Conservation (phyloP, 2,113 vertebrate genomes). For the Phoenicopterus ruber region DNA sequence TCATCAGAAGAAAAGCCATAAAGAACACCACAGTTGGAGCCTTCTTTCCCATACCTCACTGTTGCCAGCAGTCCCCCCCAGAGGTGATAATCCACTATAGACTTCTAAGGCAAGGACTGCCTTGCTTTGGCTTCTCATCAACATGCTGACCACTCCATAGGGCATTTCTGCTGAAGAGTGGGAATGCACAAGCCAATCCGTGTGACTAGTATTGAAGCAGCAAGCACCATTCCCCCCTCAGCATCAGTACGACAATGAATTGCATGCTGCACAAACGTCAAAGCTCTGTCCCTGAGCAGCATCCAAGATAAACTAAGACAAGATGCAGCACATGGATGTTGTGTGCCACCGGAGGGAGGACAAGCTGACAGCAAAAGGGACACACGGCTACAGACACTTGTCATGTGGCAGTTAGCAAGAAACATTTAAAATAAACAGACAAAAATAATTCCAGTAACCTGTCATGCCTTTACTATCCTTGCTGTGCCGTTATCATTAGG, state of each 20-base stretch:
- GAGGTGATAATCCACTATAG: not conserved
- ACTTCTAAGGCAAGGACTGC: not conserved
- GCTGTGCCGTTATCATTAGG: not conserved
- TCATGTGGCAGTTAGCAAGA: conserved; percentile 61
- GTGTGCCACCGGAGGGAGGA: conserved; percentile 41
- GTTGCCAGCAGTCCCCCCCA: not conserved
- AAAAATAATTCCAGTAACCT: not conserved
- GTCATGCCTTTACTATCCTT: not conserved
- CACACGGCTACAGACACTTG: conserved; percentile 56
- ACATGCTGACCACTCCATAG: not conserved
- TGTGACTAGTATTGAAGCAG: conserved; percentile 35
- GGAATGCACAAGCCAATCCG: conserved; percentile 39
- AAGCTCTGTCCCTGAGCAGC: conserved; percentile 40
- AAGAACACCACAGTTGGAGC: not conserved
- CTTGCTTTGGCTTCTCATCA: not conserved
- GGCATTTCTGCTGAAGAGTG: conserved; percentile 11
- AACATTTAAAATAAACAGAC: conserved; percentile 60
- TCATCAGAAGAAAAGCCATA: not conserved
- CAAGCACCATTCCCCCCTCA: conserved; percentile 48
- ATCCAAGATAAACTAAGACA: conserved; percentile 33
- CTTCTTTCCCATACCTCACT: not conserved
- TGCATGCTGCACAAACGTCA: conserved; percentile 52
- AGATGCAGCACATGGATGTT: conserved; percentile 54
- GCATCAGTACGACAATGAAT: conserved; percentile 41
- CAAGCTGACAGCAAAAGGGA: conserved; percentile 62